These are phyloP conservation scores for Temnothorax rugatulus DNA, from an alignment of 2,888 invertebrate genomes.

Conservation along the genomic window DNA sequence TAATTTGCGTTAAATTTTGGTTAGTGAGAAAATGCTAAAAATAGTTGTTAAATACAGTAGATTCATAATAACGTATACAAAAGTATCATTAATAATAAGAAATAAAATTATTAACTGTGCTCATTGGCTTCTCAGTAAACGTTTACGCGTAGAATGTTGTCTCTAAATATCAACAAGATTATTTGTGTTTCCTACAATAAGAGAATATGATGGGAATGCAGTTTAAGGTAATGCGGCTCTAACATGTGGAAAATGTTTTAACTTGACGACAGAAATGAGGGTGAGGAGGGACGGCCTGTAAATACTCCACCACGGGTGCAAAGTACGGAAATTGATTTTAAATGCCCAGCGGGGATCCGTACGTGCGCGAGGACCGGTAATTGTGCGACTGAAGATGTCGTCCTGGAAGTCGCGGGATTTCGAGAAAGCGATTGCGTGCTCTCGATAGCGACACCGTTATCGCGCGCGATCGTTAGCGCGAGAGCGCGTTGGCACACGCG, in stretches of 20 bases:
- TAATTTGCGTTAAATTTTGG: not conserved
- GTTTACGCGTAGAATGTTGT: not conserved
- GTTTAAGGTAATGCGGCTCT: not conserved
- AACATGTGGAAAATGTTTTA: constrained; percentile 31
- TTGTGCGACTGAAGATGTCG: constrained; percentile 30
- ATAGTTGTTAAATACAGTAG: not conserved
- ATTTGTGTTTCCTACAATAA: not conserved
- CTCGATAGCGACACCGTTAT: constrained; percentile 28
- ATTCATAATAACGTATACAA: not conserved
- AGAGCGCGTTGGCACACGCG: constrained; percentile 9
- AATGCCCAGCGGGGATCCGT: constrained; percentile 38
- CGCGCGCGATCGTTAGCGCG: constrained; percentile 37
- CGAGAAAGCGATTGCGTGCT: constrained; percentile 20
- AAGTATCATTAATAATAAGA: not conserved
- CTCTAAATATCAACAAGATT: not conserved
- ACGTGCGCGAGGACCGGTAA: constrained; percentile 27
- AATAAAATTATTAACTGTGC: not conserved
- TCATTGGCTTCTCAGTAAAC: not conserved
- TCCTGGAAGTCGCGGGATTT: constrained; percentile 18
- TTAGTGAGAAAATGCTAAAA: not conserved
- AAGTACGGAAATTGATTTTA: constrained; percentile 45
- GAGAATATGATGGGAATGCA: not conserved
- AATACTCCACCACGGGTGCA: constrained; percentile 33
- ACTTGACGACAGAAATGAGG: constrained; percentile 36
- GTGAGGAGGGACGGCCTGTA: not conserved